Base-by-base conservation (phyloP, 2,113 vertebrate species). In the Zeus faber region DNA sequence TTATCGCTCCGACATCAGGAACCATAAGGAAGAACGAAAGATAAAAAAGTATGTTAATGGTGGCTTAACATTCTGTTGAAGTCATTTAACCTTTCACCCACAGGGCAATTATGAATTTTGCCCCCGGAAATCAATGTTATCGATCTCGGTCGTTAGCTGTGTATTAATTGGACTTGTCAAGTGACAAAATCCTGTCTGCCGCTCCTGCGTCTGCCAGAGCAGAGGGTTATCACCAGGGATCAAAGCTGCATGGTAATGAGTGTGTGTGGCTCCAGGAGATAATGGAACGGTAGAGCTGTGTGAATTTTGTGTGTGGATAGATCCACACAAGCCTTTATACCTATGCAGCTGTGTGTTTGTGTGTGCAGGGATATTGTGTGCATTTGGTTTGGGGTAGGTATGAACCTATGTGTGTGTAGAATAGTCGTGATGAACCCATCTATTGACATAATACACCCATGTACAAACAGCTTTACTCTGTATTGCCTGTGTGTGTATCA, bases 21-120 rank as follows among this genome's bases (percentile, higher is more conserved):
- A 62, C 50, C 45, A 14, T 3, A 24, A 54, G 52, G 43, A 62
- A 65, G 22, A 45, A 23, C 49, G 10, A 49, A 48, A 1, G 6
- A 62, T 43, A 54, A 52, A 74, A 60, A 6, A 5, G 17, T 25
- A 21, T 35, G 24, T 69, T 59, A 65, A 71, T 49, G 31, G 43
- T 13, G 14, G 39, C 58, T 72, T 71, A 68, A 56, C 49, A 58
- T 67, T 67, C 62, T 57, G 33, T 51, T 33, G 48, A 55, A 57
- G 64, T 58, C 27, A 65, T 62, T 79, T 79, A 80, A 77, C 80
- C 84, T 80, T 83, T 80, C 39, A 78, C 46, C 76, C 74, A n/a
- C n/a, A 2, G 21, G 17, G 37, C 54, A 75, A 66, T 80, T 73
- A 69, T 72, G 65, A 73, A 79, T 72, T 75, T 62, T n/a, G n/a